Base-by-base conservation (phyloP, 1,140 invertebrate species). In the Drosophila ironensis region DNA sequence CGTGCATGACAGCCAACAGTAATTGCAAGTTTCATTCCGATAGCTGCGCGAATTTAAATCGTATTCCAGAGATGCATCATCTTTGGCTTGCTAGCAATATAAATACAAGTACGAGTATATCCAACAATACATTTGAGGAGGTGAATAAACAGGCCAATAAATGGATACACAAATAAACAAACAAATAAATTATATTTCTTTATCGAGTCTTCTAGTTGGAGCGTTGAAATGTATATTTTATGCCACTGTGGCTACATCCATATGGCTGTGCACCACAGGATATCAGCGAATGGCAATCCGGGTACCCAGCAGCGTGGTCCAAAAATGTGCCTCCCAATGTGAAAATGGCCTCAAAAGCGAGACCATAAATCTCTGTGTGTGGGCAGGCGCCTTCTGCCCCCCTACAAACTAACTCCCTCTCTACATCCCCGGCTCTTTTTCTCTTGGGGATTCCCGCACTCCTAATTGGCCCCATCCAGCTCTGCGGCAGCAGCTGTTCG, bases 321-420 rank as follows among this genome's bases (percentile, higher is more conserved):
- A 28, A 17, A 11, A 30, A 19, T n/a, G n/a, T n/a, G 53, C 53
- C 44, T 25, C 46, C 53, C 33, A 37, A 19, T 5, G 22, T 17
- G 53, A 4, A 38, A 28, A 53, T 59, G 54, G 54, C 56, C 22
- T n/a, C n/a, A n/a, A 28, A 63, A 19, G 17, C 61, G 41, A 63
- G 28, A n/a, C 59, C 60, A 64, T 63, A 63, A 64, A 64, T 64
- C 56, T 64, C 59, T 46, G 57, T 61, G 57, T 61, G 59, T 61
- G 59, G 59, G 59, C 57, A 63, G 57, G 52, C 52, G 56, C 41
- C 59, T 28, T 47, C 41, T 30, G 24, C 35, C n/a, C 27, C 7
- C 28, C 16, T 35, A n/a, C n/a, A n/a, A n/a, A n/a, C n/a, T n/a
- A n/a, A n/a, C n/a, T n/a, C n/a, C n/a, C n/a, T 40, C 48, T 33